Evolutionary conservation across 2,797 vertebrate species (phyloP).

Genomic region (Oreochromis grahami): DNA sequence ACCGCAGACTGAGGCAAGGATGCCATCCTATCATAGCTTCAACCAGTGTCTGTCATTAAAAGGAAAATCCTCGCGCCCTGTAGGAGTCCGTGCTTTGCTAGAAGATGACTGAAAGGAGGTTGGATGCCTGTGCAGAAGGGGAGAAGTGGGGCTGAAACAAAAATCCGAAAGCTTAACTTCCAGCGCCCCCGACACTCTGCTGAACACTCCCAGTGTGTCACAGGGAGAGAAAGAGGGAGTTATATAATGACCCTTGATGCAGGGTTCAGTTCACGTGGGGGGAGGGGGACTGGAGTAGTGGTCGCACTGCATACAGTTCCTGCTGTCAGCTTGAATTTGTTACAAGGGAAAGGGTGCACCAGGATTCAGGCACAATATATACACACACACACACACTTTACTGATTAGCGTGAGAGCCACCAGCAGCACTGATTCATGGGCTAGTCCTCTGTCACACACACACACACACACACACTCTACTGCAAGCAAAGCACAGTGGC

Average conservation of each 20-base stretch:
- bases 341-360: constrained; percentile 46
- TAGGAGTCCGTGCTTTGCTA: neutral
- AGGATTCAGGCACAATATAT: constrained; percentile 29
- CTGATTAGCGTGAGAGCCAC: constrained; percentile 51
- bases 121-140: neutral
- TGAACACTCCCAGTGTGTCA: constrained; percentile 41
- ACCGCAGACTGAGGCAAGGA: neutral
- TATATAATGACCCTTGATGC: constrained; percentile 61
- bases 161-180: constrained; percentile 41
- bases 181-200: constrained; percentile 29
- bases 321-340: constrained; percentile 70
- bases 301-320: constrained; percentile 56
- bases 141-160: neutral
- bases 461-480: neutral
- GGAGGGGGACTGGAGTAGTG: constrained; percentile 35
- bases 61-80: neutral
- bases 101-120: neutral
- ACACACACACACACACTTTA: neutral
- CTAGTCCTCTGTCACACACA: constrained; percentile 18
- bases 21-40: neutral
- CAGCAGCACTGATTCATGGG: constrained; percentile 46
- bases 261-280: constrained; percentile 45
- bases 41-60: neutral
- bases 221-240: constrained; percentile 21
- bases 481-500: neutral